Evolutionary conservation across 1,140 invertebrate genomes (phyloP).

Genomic region (Pomacea maculata): DNA sequence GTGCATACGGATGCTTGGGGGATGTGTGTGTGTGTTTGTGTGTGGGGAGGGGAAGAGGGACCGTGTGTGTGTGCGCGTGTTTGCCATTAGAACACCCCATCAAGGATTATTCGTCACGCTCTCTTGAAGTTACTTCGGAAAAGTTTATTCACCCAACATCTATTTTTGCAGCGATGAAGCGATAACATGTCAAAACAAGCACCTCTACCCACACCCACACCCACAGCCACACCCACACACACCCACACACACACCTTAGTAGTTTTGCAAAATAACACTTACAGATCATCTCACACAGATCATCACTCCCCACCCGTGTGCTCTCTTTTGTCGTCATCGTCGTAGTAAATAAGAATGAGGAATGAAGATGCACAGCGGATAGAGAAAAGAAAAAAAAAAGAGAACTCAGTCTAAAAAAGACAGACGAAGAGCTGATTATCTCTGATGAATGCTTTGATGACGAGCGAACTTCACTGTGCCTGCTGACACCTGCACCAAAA

Average conservation of each 20-base stretch:
- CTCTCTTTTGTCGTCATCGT: background rate
- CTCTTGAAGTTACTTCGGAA: no score
- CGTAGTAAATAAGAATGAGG: no score
- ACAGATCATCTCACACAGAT: background rate
- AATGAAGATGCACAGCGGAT: no score
- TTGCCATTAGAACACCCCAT: background rate
- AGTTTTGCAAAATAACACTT: background rate
- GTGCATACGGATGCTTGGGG: background rate
- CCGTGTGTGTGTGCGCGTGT: background rate
- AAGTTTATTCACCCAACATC: background rate
- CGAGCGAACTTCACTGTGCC: no score
- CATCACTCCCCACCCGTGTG: no score
- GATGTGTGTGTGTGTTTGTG: slow-evolving; percentile 8
- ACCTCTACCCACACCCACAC: background rate
- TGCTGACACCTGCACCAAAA: no score
- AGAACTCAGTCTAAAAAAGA: background rate
- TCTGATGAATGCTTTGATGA: no score
- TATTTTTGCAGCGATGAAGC: background rate
- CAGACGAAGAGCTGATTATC: no score
- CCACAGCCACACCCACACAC: background rate
- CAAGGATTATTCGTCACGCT: no score
- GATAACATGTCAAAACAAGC: background rate
- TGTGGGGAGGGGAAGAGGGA: background rate
- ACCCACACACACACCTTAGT: background rate
- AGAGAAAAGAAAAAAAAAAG: background rate